Conservation (phyloP, 2,888 invertebrate genomes). For the Drosophila lutescens region DNA sequence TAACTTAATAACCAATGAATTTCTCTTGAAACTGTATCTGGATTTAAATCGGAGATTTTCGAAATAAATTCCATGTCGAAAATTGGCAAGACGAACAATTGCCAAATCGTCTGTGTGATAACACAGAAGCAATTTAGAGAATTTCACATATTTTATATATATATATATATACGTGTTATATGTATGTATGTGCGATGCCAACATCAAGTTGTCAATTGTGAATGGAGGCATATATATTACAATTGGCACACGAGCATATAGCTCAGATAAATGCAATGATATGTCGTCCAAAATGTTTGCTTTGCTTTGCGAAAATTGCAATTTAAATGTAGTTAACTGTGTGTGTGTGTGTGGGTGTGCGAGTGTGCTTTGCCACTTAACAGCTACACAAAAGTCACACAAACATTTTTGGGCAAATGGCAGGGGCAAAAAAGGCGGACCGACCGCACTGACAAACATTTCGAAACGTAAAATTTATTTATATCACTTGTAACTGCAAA, state of each 20-base stretch:
- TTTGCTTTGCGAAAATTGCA: slow-evolving; percentile 53
- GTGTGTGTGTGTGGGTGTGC: slow-evolving; percentile 8
- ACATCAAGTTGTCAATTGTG: slow-evolving; percentile 18
- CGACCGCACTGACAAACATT: slow-evolving; percentile 33
- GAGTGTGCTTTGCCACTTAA: slow-evolving; percentile 27
- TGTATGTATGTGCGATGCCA: neutral
- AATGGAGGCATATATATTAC: slow-evolving; percentile 12
- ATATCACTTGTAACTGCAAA: slow-evolving; percentile 57
- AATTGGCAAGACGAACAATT: neutral
- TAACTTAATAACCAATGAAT: neutral
- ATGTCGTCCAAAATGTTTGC: slow-evolving; percentile 18
- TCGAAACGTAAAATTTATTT: slow-evolving; percentile 50
- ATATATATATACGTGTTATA: neutral
- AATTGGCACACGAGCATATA: slow-evolving; percentile 2
- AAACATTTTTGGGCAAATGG: neutral
- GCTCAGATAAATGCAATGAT: slow-evolving; percentile 9
- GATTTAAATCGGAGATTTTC: slow-evolving; percentile 17
- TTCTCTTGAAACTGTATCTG: neutral
- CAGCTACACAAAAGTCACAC: slow-evolving; percentile 21
- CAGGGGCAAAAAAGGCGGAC: neutral
- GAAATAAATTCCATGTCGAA: slow-evolving; percentile 12
- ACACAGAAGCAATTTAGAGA: slow-evolving; percentile 13
- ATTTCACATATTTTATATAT: slow-evolving; percentile 3
- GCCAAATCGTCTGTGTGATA: slow-evolving; percentile 6
- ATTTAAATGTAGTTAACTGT: slow-evolving; percentile 49